A percentile compares a stretch with the other conserved stretches of the same genome.
Evolutionary conservation across 64 coral and sea anemone genomes (phyloP).

Genomic region (Acropora tenuis): DNA sequence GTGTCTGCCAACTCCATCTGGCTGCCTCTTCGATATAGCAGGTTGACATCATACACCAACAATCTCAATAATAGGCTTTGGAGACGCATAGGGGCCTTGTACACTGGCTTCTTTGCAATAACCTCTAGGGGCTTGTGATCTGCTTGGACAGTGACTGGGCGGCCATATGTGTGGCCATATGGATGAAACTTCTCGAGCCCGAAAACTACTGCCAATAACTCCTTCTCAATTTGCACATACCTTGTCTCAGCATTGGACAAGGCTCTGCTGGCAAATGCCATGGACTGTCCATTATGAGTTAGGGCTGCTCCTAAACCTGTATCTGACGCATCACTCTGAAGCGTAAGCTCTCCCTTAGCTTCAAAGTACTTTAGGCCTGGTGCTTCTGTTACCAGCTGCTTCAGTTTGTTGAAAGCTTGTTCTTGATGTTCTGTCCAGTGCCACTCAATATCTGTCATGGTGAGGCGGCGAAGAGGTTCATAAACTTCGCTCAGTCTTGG

Average conservation of each 20-base stretch:
- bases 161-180: constrained; percentile 48
- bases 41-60: constrained; percentile 31
- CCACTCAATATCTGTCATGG: constrained; percentile 23
- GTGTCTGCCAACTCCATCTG: constrained; percentile 42
- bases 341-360: background rate
- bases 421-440: background rate
- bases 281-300: constrained; percentile 44
- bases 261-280: constrained; percentile 58
- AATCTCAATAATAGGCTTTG: constrained; percentile 38
- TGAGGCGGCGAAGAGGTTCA: constrained; percentile 34
- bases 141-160: constrained; percentile 8
- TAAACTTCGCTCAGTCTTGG: constrained; percentile 18
- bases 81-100: constrained; percentile 41
- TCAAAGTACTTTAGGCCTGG: constrained; percentile 35
- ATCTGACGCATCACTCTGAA: constrained; percentile 44
- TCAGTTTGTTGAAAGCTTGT: constrained; percentile 5
- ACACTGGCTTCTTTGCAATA: constrained; percentile 53
- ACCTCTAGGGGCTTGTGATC: constrained; percentile 46
- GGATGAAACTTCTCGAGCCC: constrained; percentile 57
- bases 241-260: constrained; percentile 26
- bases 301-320: constrained; percentile 39
- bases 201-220: constrained; percentile 51
- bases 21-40: background rate
- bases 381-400: constrained; percentile 29
- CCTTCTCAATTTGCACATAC: constrained; percentile 65